Conservation (phyloP, 2,888 invertebrate genomes). For the Gisinianus flammeolus region DNA sequence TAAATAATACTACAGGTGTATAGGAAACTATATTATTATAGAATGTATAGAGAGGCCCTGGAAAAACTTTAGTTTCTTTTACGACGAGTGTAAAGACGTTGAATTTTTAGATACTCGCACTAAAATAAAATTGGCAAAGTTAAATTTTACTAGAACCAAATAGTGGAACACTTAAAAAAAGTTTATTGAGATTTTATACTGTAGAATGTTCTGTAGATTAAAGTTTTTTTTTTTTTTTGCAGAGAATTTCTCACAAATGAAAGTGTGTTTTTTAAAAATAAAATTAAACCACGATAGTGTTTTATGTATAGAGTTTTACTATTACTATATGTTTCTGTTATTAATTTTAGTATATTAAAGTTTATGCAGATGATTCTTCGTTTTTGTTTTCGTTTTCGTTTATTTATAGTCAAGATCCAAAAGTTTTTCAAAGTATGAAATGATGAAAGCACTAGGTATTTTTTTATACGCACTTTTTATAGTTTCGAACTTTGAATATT, state of each 20-base stretch:
- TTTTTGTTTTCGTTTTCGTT: background rate
- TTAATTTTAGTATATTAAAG: background rate
- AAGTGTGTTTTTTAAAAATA: background rate
- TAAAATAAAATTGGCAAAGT: constrained; percentile 51
- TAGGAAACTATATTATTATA: no score
- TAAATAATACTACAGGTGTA: constrained; percentile 24
- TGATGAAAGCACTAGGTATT: background rate
- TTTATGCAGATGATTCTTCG: background rate
- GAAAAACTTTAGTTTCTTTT: constrained; percentile 32
- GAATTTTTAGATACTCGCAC: constrained; percentile 13
- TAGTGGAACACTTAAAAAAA: constrained; percentile 10
- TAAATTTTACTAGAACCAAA: constrained; percentile 42
- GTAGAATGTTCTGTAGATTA: background rate
- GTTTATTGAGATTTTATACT: constrained; percentile 5
- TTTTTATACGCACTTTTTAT: background rate
- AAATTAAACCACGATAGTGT: background rate
- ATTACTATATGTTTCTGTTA: no score
- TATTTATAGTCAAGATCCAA: background rate
- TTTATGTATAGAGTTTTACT: background rate
- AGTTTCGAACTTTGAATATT: background rate
- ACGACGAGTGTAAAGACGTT: constrained; percentile 23
- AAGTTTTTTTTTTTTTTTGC: constrained; percentile 1
- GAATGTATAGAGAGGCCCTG: no score
- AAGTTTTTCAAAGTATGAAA: background rate
- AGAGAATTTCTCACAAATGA: background rate